Base-by-base conservation (phyloP, 2,888 invertebrate genomes). In the Beris morrisii region DNA sequence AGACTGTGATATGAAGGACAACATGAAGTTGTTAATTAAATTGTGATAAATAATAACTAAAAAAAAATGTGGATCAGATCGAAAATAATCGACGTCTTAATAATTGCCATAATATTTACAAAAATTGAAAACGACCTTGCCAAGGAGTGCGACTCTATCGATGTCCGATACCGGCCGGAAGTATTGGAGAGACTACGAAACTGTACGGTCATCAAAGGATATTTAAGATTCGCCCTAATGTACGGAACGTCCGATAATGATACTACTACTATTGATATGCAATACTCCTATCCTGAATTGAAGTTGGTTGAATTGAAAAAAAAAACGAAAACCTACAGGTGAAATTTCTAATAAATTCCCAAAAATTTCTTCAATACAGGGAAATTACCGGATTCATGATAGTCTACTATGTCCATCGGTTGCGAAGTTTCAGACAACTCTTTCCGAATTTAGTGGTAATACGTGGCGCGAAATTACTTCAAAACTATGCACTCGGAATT, bases 371-470 rank as follows among this genome's bases (percentile, higher is more conserved):
- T 11, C 11, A 31, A 44, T 28, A 7, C 50, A 76, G 87, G 64
- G 94, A 95, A 83, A 89, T 97, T 70, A 93, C 92, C 11, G 95
- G 91, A 30, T 92, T 87, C 76, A 78, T 97, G 53, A 80, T 95
- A n/a, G 76, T 96, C 44, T 93, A 88, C 76, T 84, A 91, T 58
- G 89, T 92, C 7, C 82, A 82, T n/a, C 88, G 89, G 0, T 77
- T 97, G 68, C 84, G 83, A 46, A 87, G 87, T 1, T 80, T 97
- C 3, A 85, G 86, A 0, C 80, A 85, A 63, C 80, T 98, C 55
- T 95, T 98, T 75, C 97, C 97, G 0, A 94, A 92, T 79, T 83
- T 98, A 72, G 84, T 90, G 46, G 87, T 96, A 58, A 95, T 98
- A 72, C 85, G 95, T 53, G 97, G 97, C 0, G 84, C 86, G 31